Evolutionary conservation across 35 echinoderm and acorn worm genomes (phyloP), one percentile per base, ranked within the genome.

Genomic region (Amphiura filiformis): DNA sequence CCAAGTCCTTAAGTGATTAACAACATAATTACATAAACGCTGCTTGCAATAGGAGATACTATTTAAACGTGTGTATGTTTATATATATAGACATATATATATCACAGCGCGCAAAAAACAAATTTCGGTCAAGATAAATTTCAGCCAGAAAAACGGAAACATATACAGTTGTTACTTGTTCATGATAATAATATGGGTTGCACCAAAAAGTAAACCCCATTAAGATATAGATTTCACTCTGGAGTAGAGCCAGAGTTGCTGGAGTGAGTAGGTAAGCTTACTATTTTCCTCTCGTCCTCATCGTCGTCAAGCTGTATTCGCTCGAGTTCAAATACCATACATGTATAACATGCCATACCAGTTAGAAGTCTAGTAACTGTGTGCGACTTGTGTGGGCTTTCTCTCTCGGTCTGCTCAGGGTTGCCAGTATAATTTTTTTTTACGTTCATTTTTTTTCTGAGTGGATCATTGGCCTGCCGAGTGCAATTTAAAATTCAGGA

Each of bases 401-500:
- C 17, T 4, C 41, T 9, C n/a, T n/a, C 41, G 5, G 17, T 47
- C 41, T 47, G 17, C 41, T 47, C 26, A 70, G 26, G n/a, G 26
- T n/a, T 18, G 61, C 61, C 61, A 13, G 61, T 30, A n/a, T 70
- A 70, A 70, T 70, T 23, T 70, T 70, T 18, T 70, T 70, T 52
- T 20, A 11, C 17, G 61, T 23, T 47, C 61, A 70, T 70, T 70
- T 70, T 70, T 70, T 70, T 70, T 70, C 15, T 15, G 61, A 70
- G 61, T 30, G 26, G 61, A 70, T 70, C 61, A 70, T 70, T 70
- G 61, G 15, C 61, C 61, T 70, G 61, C 28, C 15, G 61, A 70
- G 61, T 70, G 61, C 61, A 70, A 15, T 70, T 70, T 70, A 70
- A 70, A 70, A 70, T 70, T 70, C 61, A 70, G 61, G 61, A 70